Evolutionary conservation across 2,888 invertebrate genomes (phyloP).

Genomic region (Drosophila formosana): DNA sequence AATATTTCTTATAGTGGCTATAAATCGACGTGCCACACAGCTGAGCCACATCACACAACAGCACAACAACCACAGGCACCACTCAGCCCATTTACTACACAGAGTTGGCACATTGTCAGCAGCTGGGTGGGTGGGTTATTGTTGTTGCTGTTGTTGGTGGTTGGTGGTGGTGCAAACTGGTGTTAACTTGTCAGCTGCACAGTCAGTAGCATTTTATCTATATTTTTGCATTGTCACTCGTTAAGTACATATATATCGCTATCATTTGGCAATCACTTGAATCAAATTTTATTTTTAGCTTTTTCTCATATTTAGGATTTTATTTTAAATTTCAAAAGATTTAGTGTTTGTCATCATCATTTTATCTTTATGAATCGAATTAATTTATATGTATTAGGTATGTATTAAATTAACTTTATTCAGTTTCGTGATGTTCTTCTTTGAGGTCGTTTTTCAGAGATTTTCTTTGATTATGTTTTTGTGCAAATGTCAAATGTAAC

Average conservation of each 20-base stretch:
- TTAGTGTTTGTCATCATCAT: too few species aligned
- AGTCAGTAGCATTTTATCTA: neutral
- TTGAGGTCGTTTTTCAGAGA: too few species aligned
- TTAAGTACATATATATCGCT: neutral
- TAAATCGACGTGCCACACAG: constrained; percentile 51
- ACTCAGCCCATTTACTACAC: constrained; percentile 38
- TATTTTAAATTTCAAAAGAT: neutral
- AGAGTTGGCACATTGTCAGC: constrained; percentile 35
- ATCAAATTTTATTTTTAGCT: neutral
- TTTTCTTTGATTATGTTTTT: too few species aligned
- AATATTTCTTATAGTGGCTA: constrained; percentile 60
- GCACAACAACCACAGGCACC: neutral
- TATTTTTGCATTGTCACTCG: constrained; percentile 4
- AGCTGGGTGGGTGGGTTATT: constrained; percentile 13
- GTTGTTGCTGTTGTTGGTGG: constrained; percentile 1
- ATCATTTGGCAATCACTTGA: neutral
- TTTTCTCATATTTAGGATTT: neutral
- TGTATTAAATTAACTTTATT: too few species aligned
- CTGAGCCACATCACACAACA: neutral
- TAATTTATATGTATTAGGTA: too few species aligned
- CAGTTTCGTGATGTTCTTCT: too few species aligned
- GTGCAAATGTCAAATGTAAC: too few species aligned
- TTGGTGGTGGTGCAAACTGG: constrained; percentile 18
- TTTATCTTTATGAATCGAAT: too few species aligned
- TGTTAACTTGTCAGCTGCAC: constrained; percentile 15